Percentiles rank a stretch among this genome's conserved stretches.
These are phyloP conservation scores for Diplodus sargus DNA, from an alignment of 2,797 vertebrate species.

Conservation along the genomic window DNA sequence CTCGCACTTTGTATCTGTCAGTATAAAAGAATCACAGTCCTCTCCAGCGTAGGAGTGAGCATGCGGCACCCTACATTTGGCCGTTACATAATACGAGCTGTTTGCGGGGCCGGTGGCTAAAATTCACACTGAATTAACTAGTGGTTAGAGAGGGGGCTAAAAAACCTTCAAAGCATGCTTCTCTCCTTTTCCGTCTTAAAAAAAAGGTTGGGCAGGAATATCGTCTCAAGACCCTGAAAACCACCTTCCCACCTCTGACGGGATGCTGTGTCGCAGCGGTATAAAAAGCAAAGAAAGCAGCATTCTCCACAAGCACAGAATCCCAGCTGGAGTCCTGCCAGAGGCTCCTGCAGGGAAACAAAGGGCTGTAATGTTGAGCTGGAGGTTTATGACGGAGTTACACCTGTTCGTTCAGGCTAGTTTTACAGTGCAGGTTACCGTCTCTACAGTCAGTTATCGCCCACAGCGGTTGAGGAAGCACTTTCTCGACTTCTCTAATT, in stretches of 20 bases:
- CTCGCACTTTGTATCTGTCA: slow-evolving; percentile 46
- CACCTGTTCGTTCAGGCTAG: slow-evolving; percentile 20
- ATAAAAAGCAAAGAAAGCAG: slow-evolving; percentile 41
- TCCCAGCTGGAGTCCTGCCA: slow-evolving; percentile 41
- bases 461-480: slow-evolving; percentile 1
- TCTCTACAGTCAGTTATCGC: slow-evolving; percentile 15
- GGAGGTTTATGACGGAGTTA: slow-evolving; percentile 31
- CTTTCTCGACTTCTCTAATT: slow-evolving; percentile 1
- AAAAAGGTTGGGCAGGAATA: slow-evolving; percentile 31
- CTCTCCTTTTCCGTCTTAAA: slow-evolving; percentile 24
- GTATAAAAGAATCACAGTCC: slow-evolving; percentile 54
- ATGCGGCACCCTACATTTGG: slow-evolving; percentile 61
- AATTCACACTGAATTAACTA: slow-evolving; percentile 66
- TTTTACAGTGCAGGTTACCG: slow-evolving; percentile 21
- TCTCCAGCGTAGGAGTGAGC: slow-evolving; percentile 62
- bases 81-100: slow-evolving; percentile 69
- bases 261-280: slow-evolving; percentile 24
- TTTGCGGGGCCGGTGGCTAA: slow-evolving; percentile 64
- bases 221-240: slow-evolving; percentile 32
- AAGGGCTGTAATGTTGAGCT: slow-evolving; percentile 24
- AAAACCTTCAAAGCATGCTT: slow-evolving; percentile 29
- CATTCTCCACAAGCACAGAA: slow-evolving; percentile 41
- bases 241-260: slow-evolving; percentile 45
- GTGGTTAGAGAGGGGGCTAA: slow-evolving; percentile 48
- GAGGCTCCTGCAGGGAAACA: slow-evolving; percentile 33